Conservation (phyloP, 2,113 vertebrate genomes). For the Chiloscyllium plagiosum region DNA sequence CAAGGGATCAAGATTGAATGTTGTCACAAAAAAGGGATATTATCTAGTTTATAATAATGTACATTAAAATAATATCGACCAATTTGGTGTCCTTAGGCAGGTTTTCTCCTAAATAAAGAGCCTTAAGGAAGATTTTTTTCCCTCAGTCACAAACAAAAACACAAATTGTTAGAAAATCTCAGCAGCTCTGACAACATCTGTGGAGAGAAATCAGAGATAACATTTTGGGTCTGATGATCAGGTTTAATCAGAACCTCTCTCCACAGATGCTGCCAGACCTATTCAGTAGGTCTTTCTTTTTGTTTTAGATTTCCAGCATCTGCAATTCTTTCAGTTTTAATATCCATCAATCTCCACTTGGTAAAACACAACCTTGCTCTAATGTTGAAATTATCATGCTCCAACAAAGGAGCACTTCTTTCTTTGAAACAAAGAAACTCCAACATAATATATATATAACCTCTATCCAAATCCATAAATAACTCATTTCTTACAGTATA, state of each 20-base stretch:
- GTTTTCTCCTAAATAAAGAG: not conserved
- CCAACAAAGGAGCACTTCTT: too few species aligned
- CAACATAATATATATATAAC: not conserved
- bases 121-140: not conserved
- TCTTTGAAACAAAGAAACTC: not conserved
- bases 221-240: too few species aligned
- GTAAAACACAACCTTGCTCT: not conserved
- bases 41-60: not conserved
- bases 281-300: too few species aligned
- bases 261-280: too few species aligned
- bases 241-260: too few species aligned
- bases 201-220: too few species aligned
- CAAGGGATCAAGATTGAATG: not conserved
- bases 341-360: not conserved
- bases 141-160: too few species aligned
- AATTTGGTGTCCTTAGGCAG: not conserved
- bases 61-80: not conserved
- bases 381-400: too few species aligned
- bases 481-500: not conserved
- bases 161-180: too few species aligned
- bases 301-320: too few species aligned
- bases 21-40: not conserved
- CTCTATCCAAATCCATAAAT: not conserved
- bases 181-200: too few species aligned
- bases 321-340: too few species aligned